Percentiles rank a stretch among this genome's conserved stretches.
phyloP scores from a whole-genome alignment of 1,140 invertebrate species.

The Aethina tumida region DNA sequence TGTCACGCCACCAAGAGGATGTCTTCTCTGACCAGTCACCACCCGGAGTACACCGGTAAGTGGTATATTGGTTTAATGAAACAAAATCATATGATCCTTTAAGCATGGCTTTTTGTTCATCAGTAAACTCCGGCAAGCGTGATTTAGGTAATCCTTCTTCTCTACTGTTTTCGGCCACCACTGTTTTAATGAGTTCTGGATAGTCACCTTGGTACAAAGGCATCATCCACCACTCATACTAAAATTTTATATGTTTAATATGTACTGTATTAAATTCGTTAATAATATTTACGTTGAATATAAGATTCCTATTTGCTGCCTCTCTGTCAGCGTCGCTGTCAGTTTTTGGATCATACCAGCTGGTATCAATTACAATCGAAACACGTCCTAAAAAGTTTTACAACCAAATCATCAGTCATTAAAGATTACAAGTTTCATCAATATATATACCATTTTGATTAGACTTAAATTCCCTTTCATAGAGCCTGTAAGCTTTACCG shows the following conservation, averaged over 20 bases:
- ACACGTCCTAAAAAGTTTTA: conserved; percentile 17
- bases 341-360: conserved; percentile 13
- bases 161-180: conserved; percentile 2
- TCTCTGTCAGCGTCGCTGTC: conserved; percentile 11
- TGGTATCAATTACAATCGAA: conserved; percentile 14
- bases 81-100: conserved; percentile 51
- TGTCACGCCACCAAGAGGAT: neutral
- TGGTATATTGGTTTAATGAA: conserved; percentile 39
- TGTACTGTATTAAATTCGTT: too few species aligned
- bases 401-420: too few species aligned
- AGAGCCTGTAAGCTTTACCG: conserved; percentile 24
- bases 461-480: conserved; percentile 21
- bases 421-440: too few species aligned
- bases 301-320: conserved; percentile 11
- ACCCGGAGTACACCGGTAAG: conserved; percentile 4
- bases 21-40: neutral
- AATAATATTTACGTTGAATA: conserved; percentile 9
- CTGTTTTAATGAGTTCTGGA: conserved; percentile 8
- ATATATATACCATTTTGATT: conserved; percentile 25
- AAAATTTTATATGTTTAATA: neutral
- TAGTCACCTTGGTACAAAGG: conserved; percentile 9
- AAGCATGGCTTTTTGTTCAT: conserved; percentile 44
- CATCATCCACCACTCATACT: conserved; percentile 1
- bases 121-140: conserved; percentile 46
- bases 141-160: conserved; percentile 1